Evolutionary conservation across 2,113 vertebrate species (phyloP).

Genomic region (Propithecus coquereli): DNA sequence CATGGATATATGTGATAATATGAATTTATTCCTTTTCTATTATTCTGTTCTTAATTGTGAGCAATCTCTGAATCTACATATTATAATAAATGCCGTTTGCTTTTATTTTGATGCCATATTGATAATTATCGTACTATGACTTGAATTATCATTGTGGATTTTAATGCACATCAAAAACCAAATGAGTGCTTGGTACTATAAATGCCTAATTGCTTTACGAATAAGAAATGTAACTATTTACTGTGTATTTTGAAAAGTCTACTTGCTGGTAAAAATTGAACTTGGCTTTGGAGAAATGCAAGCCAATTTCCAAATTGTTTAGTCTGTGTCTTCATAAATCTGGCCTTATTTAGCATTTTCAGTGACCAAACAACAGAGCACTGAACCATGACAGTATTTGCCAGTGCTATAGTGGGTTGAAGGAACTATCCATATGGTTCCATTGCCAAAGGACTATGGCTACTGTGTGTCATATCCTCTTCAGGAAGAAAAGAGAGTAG

Average conservation of each 20-base stretch:
- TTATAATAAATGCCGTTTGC: background rate
- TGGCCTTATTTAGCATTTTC: background rate
- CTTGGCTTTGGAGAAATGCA: background rate
- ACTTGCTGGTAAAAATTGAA: background rate
- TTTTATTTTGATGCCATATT: background rate
- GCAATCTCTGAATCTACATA: background rate
- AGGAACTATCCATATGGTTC: background rate
- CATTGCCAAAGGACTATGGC: too few relatives aligned
- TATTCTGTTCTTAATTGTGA: background rate
- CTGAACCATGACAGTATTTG: accelerated
- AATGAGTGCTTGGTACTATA: background rate
- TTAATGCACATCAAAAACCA: background rate
- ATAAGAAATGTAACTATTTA: background rate
- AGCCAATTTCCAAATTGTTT: background rate
- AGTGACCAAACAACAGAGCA: background rate
- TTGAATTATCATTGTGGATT: background rate
- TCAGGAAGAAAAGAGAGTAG: background rate
- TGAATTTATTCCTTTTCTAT: background rate
- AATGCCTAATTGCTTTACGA: background rate
- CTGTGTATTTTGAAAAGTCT: background rate
- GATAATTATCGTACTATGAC: background rate
- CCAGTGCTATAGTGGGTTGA: too few relatives aligned
- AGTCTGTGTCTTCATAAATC: background rate
- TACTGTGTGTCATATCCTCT: too few relatives aligned
- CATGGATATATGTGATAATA: background rate